These are phyloP conservation scores for Diorhabda elongata DNA, from an alignment of 1,140 invertebrate genomes.

Conservation along the genomic window DNA sequence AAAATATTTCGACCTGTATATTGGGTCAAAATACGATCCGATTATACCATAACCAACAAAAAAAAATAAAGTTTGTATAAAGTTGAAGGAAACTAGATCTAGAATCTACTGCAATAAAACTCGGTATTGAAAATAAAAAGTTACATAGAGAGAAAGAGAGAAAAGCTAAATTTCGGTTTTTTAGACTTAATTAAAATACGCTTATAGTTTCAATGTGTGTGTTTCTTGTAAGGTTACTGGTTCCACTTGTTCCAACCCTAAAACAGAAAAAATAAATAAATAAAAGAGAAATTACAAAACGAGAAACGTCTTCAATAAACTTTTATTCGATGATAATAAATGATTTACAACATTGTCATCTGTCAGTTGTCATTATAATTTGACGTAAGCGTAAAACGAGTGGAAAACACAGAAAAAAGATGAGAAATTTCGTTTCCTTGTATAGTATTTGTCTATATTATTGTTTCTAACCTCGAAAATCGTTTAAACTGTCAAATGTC, in stretches of 20 bases:
- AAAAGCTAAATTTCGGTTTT: constrained; percentile 39
- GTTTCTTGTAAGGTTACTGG: constrained; percentile 33
- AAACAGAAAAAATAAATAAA: constrained; percentile 28
- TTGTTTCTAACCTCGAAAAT: too few relatives aligned
- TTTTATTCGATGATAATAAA: too few relatives aligned
- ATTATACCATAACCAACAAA: constrained; percentile 28
- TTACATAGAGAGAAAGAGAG: constrained; percentile 42
- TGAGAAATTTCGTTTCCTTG: too few relatives aligned
- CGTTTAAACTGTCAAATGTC: too few relatives aligned
- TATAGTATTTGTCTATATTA: too few relatives aligned
- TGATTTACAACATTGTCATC: too few relatives aligned
- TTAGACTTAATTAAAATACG: constrained; percentile 41
- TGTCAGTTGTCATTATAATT: too few relatives aligned
- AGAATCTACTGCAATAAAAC: constrained; percentile 37
- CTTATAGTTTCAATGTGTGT: constrained; percentile 34
- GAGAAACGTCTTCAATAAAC: too few relatives aligned
- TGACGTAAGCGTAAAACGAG: too few relatives aligned
- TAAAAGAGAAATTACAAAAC: too few relatives aligned
- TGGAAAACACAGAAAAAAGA: too few relatives aligned
- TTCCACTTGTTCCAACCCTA: constrained; percentile 45
- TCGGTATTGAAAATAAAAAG: constrained; percentile 38
- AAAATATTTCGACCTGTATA: constrained; percentile 26
- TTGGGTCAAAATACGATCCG: constrained; percentile 23
- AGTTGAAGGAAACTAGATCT: constrained; percentile 31
- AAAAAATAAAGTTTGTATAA: constrained; percentile 16